A percentile compares a stretch with the other conserved stretches of the same genome.
Conservation (phyloP, 2,797 vertebrate genomes). For the Neopelma chrysocephalum region DNA sequence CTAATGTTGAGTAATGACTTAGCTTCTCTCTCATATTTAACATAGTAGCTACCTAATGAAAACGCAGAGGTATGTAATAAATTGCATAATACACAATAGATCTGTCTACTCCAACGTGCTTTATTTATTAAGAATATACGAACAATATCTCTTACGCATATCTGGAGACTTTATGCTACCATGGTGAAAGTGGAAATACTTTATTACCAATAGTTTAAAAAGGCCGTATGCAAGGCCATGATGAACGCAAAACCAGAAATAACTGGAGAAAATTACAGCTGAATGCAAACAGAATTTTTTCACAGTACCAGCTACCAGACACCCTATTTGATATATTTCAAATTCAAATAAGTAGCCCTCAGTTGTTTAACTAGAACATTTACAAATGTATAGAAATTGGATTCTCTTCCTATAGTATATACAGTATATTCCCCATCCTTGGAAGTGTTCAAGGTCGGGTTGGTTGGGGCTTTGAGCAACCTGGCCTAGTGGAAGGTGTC, state of each 20-base stretch:
- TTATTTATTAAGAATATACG: not conserved
- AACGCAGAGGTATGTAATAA: not conserved
- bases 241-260: not conserved
- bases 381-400: not conserved
- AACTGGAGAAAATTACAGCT: not conserved
- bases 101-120: not conserved
- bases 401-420: not conserved
- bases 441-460: not conserved
- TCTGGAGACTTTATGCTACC: not conserved
- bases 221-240: not conserved
- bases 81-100: not conserved
- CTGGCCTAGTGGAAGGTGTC: not conserved
- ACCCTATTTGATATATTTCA: not conserved
- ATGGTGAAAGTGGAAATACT: not conserved
- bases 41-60: not conserved
- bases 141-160: not conserved
- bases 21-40: not conserved
- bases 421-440: not conserved
- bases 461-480: not conserved
- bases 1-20: not conserved
- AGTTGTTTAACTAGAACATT: not conserved
- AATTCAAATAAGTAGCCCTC: not conserved
- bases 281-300: not conserved
- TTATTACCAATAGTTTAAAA: not conserved
- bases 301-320: not conserved